Evolutionary conservation across 2,888 invertebrate genomes (phyloP).

Genomic region (Oegoconia quadripuncta): DNA sequence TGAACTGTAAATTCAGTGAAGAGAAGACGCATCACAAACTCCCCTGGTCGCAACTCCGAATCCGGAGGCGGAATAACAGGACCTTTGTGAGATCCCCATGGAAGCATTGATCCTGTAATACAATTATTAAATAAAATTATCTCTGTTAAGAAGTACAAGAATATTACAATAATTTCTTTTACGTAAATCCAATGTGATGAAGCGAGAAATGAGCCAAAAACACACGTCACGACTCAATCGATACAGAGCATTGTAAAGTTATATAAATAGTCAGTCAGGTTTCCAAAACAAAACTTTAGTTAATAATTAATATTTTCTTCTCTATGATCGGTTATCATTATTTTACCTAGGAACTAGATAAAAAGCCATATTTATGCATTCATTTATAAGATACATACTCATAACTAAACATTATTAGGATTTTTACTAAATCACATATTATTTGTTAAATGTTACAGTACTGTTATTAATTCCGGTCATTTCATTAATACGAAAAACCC

Average conservation of each 20-base stretch:
- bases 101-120: slow-evolving; percentile 77
- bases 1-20: slow-evolving; percentile 97
- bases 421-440: too few relatives aligned
- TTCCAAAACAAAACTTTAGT: background rate
- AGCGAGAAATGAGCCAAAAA: too few relatives aligned
- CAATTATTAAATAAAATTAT: background rate
- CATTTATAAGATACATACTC: too few relatives aligned
- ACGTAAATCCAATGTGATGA: background rate
- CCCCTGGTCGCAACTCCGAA: slow-evolving; percentile 90
- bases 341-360: too few relatives aligned
- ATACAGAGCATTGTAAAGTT: background rate
- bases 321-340: too few relatives aligned
- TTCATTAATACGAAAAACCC: too few relatives aligned
- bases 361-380: too few relatives aligned
- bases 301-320: too few relatives aligned
- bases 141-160: background rate
- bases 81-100: slow-evolving; percentile 92
- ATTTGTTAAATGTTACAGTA: too few relatives aligned
- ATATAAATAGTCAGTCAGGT: background rate
- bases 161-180: background rate
- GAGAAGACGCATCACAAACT: slow-evolving; percentile 96
- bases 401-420: too few relatives aligned
- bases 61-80: slow-evolving; percentile 77
- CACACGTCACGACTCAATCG: too few relatives aligned
- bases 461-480: too few relatives aligned